phyloP scores from a whole-genome alignment of 2,888 invertebrate species.

The Anorthoa munda region DNA sequence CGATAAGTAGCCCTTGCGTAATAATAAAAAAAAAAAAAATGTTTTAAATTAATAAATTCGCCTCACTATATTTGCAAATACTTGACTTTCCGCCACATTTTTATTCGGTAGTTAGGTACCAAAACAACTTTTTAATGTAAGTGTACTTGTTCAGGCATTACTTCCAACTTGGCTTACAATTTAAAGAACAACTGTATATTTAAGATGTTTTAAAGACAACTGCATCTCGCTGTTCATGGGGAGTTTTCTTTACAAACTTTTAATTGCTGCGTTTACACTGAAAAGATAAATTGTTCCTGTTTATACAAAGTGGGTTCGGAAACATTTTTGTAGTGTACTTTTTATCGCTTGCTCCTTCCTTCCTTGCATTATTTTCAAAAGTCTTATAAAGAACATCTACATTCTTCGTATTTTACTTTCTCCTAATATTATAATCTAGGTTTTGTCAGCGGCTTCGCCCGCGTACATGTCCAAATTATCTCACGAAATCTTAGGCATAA shows the following conservation, averaged over 20 bases:
- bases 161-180: conserved; percentile 47
- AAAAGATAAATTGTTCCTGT: conserved; percentile 39
- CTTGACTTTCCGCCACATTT: background rate
- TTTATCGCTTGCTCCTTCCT: conserved; percentile 11
- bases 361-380: background rate
- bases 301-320: conserved; percentile 14
- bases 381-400: no score
- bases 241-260: conserved; percentile 27
- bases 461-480: no score
- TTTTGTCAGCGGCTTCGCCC: no score
- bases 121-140: conserved; percentile 43
- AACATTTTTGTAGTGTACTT: conserved; percentile 8
- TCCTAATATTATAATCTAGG: no score
- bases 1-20: no score
- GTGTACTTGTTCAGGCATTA: conserved; percentile 25
- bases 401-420: no score
- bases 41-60: background rate
- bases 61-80: background rate
- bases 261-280: conserved; percentile 28
- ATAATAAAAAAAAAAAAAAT: background rate
- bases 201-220: conserved; percentile 35
- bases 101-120: background rate
- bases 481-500: no score
- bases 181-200: conserved; percentile 44
- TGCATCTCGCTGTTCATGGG: conserved; percentile 8